Percentiles rank a stretch among this genome's conserved stretches.
Conservation (phyloP, 1,140 invertebrate species). For the Heliconius nattereri region DNA sequence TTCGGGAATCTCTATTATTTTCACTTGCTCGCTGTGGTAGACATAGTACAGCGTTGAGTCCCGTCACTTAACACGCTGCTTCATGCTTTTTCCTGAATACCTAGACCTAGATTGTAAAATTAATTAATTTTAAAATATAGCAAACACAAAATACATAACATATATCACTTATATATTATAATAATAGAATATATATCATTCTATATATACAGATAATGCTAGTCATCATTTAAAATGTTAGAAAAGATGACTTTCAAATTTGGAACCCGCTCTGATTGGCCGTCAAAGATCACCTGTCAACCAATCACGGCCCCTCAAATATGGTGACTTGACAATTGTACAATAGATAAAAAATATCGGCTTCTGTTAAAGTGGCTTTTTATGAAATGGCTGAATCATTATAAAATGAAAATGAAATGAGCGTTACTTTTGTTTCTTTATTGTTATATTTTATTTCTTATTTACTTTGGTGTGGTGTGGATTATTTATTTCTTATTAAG, state of each 20-base stretch:
- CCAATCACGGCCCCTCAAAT: slow-evolving; percentile 72
- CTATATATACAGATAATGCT: slow-evolving; percentile 34
- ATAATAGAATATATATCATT: slow-evolving; percentile 13
- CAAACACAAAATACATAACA: background rate
- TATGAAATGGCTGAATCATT: slow-evolving; percentile 33
- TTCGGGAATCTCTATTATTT: too few species aligned
- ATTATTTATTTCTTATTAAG: background rate
- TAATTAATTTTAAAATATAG: background rate
- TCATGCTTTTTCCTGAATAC: too few species aligned
- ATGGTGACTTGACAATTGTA: slow-evolving; percentile 69
- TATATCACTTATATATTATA: slow-evolving; percentile 5
- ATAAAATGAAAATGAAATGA: slow-evolving; percentile 16
- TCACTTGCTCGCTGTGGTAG: too few species aligned
- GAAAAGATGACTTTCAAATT: slow-evolving; percentile 70
- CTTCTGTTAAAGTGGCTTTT: slow-evolving; percentile 73
- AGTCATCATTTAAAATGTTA: slow-evolving; percentile 65
- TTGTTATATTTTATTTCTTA: slow-evolving; percentile 1
- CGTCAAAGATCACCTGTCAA: slow-evolving; percentile 61
- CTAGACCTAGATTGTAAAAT: too few species aligned
- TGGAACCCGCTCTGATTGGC: slow-evolving; percentile 66
- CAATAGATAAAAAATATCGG: slow-evolving; percentile 58
- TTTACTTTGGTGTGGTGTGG: background rate
- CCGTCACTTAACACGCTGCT: too few species aligned
- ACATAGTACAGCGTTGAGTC: too few species aligned
- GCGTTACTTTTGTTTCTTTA: slow-evolving; percentile 3